Base-by-base conservation (phyloP, 2,888 invertebrate species). In the Dugesia japonica region DNA sequence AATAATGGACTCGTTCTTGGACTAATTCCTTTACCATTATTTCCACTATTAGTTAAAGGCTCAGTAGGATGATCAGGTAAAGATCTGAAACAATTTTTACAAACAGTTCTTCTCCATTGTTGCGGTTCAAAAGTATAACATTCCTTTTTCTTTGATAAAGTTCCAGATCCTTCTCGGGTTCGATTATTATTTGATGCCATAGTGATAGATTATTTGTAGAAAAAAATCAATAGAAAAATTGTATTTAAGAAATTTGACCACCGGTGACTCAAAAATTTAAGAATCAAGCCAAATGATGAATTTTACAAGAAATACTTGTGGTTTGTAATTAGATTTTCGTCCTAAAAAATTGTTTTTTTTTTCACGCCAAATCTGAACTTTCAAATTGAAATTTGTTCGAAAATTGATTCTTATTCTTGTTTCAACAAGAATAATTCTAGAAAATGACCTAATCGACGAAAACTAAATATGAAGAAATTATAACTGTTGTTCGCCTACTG, bases 61-160 rank as follows among this genome's bases (percentile, higher is more conserved):
- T 31, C 71, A 26, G 75, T 71, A 17, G 77, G 72, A 73, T 83
- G 83, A 78, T 82, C 81, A 23, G 81, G 81, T 42, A 81, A 79
- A 13, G 81, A 78, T 71, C 83, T 81, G 78, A 84, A 83, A 78
- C 84, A 84, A 76, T 84, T 84, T 79, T 82, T 83, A 81, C 86
- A 86, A 28, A 84, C 80, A 28, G 83, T 84, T 79, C 83, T 83
- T 56, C 82, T 79, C 82, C 84, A 85, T 73, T 83, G 82, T 78
- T 86, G 85, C 13, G 85, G 83, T 80, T 86, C 85, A 80, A 85
- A 85, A 71, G 77, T 80, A 0, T 78, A 79, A 79, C 83, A 83
- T 26, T 81, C 80, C 72, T 77, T 77, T 42, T 76, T 76, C 74
- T 74, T 74, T 56, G 56, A 13, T n/a, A 56, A 56, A 4, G 56